A percentile compares a stretch with the other conserved stretches of the same genome.
Evolutionary conservation across 2,113 vertebrate genomes (phyloP).

Genomic region (Falcunculus frontatus): DNA sequence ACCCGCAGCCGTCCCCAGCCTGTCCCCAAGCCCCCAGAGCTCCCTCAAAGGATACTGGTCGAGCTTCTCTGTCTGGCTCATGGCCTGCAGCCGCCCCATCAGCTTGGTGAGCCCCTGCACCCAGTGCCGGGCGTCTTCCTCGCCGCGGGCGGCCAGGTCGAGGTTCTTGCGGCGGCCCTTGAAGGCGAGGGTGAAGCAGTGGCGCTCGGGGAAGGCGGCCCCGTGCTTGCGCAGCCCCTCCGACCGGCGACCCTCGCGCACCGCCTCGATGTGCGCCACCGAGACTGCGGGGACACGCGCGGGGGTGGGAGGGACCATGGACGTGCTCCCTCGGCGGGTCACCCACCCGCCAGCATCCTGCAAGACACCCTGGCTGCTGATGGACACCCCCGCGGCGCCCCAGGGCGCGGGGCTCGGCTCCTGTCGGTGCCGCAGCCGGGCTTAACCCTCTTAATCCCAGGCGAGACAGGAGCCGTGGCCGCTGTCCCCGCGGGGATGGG

Average conservation of each 20-base stretch:
- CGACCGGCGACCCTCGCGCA: conserved; percentile 87
- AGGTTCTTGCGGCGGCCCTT: conserved; percentile 85
- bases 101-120: conserved; percentile 85
- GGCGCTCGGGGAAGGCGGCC: conserved; percentile 70
- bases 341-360: not conserved
- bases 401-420: rapidly evolving
- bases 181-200: conserved; percentile 90
- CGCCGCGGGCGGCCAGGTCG: conserved; percentile 79
- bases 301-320: not conserved
- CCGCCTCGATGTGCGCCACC: conserved; percentile 84
- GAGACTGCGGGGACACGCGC: conserved; percentile 73
- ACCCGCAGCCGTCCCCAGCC: rapidly evolving
- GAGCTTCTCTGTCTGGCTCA: conserved; percentile 91
- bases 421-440: not conserved
- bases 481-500: not conserved
- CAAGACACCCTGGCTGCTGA: not conserved
- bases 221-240: conserved; percentile 82
- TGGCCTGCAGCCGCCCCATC: conserved; percentile 78
- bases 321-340: not conserved
- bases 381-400: not conserved
- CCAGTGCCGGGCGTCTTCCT: conserved; percentile 86
- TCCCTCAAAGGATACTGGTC: conserved; percentile 89
- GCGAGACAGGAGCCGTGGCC: not conserved
- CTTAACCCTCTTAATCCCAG: conserved; percentile 1
- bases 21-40: not conserved